Conservation (phyloP, 2,888 invertebrate species). For the Drosophila anomalata region DNA sequence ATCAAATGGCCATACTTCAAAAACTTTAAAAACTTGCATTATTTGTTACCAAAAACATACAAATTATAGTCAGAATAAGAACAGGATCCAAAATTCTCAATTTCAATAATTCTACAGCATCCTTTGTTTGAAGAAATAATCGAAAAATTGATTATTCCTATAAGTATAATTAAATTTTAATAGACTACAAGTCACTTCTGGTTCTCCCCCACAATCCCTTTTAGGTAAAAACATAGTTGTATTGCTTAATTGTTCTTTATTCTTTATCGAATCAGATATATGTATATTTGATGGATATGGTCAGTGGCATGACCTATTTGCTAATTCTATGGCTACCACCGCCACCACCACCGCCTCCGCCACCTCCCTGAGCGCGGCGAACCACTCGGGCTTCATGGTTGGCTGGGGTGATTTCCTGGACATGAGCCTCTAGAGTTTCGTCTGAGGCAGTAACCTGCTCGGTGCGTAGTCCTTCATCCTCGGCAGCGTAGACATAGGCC, state of each 20-base stretch:
- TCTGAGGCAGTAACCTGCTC: background rate
- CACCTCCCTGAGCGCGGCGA: background rate
- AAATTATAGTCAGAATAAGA: no score
- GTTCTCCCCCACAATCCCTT: background rate
- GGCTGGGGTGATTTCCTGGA: constrained; percentile 1
- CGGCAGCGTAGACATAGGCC: constrained; percentile 1
- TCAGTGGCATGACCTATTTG: background rate
- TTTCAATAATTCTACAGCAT: no score
- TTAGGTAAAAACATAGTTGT: background rate
- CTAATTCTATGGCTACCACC: background rate
- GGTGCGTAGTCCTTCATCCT: background rate
- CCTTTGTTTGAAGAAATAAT: no score
- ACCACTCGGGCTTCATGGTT: background rate
- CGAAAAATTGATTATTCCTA: no score
- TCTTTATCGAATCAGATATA: background rate
- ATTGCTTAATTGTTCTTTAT: background rate
- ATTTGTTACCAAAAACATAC: no score
- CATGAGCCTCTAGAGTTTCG: background rate
- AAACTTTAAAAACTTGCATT: no score
- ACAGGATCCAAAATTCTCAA: no score
- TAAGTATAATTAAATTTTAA: no score
- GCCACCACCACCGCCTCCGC: constrained; percentile 1
- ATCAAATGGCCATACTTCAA: no score
- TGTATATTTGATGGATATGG: background rate
- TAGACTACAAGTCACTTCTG: no score